Evolutionary conservation across 2,113 vertebrate species (phyloP), one percentile per base, ranked within the genome.

Genomic region (Tursiops truncatus): DNA sequence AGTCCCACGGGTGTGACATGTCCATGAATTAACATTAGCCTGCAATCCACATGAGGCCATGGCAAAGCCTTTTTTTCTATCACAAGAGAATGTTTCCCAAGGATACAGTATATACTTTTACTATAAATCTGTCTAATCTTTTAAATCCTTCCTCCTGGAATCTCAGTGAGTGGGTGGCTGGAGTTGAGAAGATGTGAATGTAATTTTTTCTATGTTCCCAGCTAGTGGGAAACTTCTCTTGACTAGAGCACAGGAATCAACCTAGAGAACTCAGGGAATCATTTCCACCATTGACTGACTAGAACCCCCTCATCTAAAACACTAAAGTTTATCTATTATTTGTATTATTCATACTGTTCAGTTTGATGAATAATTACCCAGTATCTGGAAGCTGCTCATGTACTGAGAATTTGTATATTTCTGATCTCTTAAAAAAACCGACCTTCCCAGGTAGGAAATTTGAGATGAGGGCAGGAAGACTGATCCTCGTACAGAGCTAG

Each of bases 41-140:
- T 25, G 60, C 21, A 25, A 12, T 63, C 31, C 70, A 25, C 62
- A 31, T 31, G 38, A 76, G 33, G 47, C 63, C 31, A 28, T 33
- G 47, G 5, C 7, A 63, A 17, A 94, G 44, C 36, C 63, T 73
- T 58, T 79, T 79, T 21, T 44, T 33, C 74, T 88, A 28, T 89
- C 21, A 70, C 47, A 56, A 77, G 38, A 44, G 77, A 86, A 92
- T 92, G 28, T 89, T 97, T 95, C 62, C 60, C 74, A 92, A 90
- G 90, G 83, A 93, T 74, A 93, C 23, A 85, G n/a, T 73, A 3
- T 93, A 44, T 41, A 23, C 60, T 93, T 20, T 67, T 50, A 9
- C 33, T 85, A 81, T 94, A 92, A 95, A 96, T 96, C 53, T 96
- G 28, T 91, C 44, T 60, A 56, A 79, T 84, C 38, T 88, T 76